Evolutionary conservation across 2,113 vertebrate species (phyloP).

Genomic region (Oenanthe melanoleuca): DNA sequence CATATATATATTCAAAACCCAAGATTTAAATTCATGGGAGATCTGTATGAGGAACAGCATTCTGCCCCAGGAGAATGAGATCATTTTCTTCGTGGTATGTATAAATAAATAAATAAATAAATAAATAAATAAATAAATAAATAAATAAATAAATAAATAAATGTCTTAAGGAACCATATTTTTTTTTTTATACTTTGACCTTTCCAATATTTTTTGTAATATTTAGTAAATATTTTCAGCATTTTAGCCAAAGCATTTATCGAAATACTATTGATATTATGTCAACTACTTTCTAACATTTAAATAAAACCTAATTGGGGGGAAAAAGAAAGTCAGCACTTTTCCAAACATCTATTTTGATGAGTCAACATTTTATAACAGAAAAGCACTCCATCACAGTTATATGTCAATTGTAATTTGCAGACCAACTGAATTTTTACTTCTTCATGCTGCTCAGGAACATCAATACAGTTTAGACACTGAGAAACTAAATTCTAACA

Average conservation of each 20-base stretch:
- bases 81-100: not conserved
- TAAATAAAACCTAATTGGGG: not conserved
- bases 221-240: not conserved
- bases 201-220: not conserved
- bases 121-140: not conserved
- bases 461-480: not conserved
- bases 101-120: not conserved
- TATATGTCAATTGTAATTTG: not conserved
- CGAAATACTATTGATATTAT: not conserved
- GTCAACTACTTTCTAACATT: not conserved
- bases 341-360: not conserved
- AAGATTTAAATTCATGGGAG: not conserved
- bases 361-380: not conserved
- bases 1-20: not conserved
- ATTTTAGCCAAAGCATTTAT: not conserved
- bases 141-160: not conserved
- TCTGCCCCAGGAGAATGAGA: not conserved
- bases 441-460: not conserved
- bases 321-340: not conserved
- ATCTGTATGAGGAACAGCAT: not conserved
- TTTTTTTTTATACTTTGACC: not conserved
- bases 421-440: not conserved
- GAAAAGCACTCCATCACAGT: not conserved
- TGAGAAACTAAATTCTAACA: not conserved
- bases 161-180: not conserved